These are phyloP conservation scores for Papilio glaucus DNA, from an alignment of 1,140 invertebrate genomes.

Conservation along the genomic window DNA sequence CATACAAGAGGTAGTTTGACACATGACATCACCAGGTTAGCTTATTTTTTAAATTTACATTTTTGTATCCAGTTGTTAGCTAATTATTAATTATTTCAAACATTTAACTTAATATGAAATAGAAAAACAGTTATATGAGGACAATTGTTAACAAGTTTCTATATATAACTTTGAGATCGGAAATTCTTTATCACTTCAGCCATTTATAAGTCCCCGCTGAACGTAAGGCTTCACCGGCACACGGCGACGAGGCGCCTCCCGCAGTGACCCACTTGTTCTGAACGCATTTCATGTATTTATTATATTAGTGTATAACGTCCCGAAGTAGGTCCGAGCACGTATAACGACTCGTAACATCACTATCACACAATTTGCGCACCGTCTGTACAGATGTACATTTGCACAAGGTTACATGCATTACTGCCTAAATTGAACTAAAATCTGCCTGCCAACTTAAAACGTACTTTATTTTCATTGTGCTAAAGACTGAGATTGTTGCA, in stretches of 20 bases:
- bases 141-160: background rate
- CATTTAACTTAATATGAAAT: background rate
- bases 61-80: background rate
- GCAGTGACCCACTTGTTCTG: background rate
- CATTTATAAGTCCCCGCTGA: background rate
- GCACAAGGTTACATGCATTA: conserved; percentile 36
- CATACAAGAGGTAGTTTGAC: background rate
- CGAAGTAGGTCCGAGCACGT: background rate
- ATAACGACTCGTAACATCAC: background rate
- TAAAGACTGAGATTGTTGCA: background rate
- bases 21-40: too few species aligned
- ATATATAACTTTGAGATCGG: background rate
- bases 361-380: conserved; percentile 15
- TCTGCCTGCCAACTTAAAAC: background rate
- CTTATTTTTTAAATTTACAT: background rate
- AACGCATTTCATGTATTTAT: too few species aligned
- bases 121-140: too few species aligned
- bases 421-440: conserved; percentile 28
- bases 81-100: background rate
- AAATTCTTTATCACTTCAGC: background rate
- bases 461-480: background rate
- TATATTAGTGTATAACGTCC: background rate
- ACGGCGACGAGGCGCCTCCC: background rate
- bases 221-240: background rate
- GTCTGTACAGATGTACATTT: conserved; percentile 33